These are phyloP conservation scores for Drosophila mulleri DNA, from an alignment of 2,888 invertebrate species.

Conservation along the genomic window DNA sequence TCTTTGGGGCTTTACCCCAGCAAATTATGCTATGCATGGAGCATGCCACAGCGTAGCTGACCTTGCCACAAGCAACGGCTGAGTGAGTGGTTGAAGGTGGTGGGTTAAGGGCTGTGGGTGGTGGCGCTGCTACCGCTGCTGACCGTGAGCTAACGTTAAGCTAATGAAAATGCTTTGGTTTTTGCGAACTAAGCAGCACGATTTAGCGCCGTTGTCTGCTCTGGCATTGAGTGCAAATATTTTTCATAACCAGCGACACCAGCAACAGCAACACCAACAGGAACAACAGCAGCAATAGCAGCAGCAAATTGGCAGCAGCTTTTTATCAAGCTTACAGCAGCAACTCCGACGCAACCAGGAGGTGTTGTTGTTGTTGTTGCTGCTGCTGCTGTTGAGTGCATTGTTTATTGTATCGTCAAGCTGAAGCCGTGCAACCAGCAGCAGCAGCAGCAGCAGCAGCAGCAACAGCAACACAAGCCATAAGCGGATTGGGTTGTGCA, in stretches of 20 bases:
- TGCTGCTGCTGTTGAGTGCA: constrained; percentile 51
- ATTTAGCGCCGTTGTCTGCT: constrained; percentile 47
- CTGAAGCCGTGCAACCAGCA: constrained; percentile 20
- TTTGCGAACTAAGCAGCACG: constrained; percentile 41
- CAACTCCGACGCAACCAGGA: background rate
- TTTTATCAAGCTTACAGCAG: constrained; percentile 66
- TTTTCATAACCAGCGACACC: constrained; percentile 36
- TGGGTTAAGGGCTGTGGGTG: background rate
- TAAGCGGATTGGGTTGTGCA: constrained; percentile 75
- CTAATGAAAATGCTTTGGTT: constrained; percentile 75
- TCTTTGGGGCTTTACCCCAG: constrained; percentile 46
- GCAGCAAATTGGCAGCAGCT: constrained; percentile 52
- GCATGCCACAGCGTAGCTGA: constrained; percentile 42
- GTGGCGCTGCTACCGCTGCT: constrained; percentile 15
- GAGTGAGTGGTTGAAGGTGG: constrained; percentile 4
- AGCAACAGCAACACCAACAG: constrained; percentile 25
- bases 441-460: constrained; percentile 20
- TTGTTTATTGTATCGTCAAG: constrained; percentile 59
- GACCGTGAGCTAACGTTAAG: constrained; percentile 62
- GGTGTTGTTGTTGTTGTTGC: constrained; percentile 16
- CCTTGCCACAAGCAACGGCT: constrained; percentile 50
- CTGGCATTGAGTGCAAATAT: constrained; percentile 47
- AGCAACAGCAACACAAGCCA: constrained; percentile 35
- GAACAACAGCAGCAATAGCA: constrained; percentile 10
- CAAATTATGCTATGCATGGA: constrained; percentile 38